These are phyloP conservation scores for Amazona vittata DNA, from an alignment of 2,113 vertebrate genomes.

Conservation along the genomic window DNA sequence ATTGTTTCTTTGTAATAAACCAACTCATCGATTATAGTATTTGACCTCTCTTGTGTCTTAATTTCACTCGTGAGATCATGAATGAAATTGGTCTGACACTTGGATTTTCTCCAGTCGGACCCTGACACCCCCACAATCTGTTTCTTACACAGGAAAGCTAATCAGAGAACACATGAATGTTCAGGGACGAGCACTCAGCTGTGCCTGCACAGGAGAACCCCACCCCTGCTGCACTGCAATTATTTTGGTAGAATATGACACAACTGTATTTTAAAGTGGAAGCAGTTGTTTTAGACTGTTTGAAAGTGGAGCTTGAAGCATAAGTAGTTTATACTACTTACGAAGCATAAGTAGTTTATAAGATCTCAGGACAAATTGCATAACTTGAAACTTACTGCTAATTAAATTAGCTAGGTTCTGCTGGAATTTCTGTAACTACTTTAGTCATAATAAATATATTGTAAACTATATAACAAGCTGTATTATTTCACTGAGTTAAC, in stretches of 20 bases:
- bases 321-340: not conserved
- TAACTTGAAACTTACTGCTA: not conserved
- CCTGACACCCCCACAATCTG: fast-evolving
- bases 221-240: not conserved
- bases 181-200: too few species aligned
- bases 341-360: not conserved
- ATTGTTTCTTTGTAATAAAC: not conserved
- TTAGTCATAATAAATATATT: not conserved
- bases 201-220: not conserved
- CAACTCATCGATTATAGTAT: not conserved
- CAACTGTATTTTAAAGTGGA: not conserved
- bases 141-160: not conserved
- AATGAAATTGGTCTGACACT: not conserved
- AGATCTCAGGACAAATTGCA: not conserved
- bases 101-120: not conserved
- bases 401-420: not conserved
- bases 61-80: not conserved
- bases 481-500: not conserved
- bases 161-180: not conserved
- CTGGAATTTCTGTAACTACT: not conserved
- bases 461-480: not conserved
- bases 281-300: not conserved
- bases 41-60: not conserved
- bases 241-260: not conserved
- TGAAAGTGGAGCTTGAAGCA: not conserved